A percentile compares a stretch with the other conserved stretches of the same genome.
phyloP scores from a whole-genome alignment of 2,113 vertebrate genomes.

The Centropus unirufus region DNA sequence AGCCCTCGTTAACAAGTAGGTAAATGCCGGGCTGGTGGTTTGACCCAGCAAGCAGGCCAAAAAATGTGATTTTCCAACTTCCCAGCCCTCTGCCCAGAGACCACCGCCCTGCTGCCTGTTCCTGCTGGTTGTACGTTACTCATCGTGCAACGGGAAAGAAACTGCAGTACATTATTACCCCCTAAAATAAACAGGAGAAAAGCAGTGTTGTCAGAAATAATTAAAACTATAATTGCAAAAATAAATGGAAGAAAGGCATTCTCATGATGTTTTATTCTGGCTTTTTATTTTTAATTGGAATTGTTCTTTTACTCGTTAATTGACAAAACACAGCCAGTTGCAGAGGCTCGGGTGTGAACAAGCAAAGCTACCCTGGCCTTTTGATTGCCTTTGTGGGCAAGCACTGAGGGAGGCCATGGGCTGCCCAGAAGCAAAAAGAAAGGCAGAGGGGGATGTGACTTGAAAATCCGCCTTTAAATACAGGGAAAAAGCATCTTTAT shows the following conservation, averaged over 20 bases:
- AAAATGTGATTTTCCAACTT: neutral
- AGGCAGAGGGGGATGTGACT: neutral
- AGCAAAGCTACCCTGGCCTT: neutral
- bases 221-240: slow-evolving; percentile 60
- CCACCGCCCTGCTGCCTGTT: neutral
- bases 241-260: slow-evolving; percentile 33
- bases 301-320: slow-evolving; percentile 10
- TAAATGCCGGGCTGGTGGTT: neutral
- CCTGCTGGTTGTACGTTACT: neutral
- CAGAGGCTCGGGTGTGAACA: rapidly evolving
- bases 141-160: neutral
- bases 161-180: neutral
- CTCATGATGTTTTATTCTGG: neutral
- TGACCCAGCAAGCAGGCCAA: neutral
- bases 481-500: neutral
- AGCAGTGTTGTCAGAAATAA: slow-evolving; percentile 53
- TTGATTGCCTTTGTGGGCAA: neutral
- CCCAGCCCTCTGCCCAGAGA: neutral
- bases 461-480: neutral
- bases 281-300: slow-evolving; percentile 51
- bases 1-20: slow-evolving; percentile 11
- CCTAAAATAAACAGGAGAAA: neutral
- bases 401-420: neutral
- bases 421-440: neutral
- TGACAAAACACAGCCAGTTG: neutral